Evolutionary conservation across 37 sponge, comb jelly and placozoan genomes (phyloP).

Genomic region (Axinella damicornis): DNA sequence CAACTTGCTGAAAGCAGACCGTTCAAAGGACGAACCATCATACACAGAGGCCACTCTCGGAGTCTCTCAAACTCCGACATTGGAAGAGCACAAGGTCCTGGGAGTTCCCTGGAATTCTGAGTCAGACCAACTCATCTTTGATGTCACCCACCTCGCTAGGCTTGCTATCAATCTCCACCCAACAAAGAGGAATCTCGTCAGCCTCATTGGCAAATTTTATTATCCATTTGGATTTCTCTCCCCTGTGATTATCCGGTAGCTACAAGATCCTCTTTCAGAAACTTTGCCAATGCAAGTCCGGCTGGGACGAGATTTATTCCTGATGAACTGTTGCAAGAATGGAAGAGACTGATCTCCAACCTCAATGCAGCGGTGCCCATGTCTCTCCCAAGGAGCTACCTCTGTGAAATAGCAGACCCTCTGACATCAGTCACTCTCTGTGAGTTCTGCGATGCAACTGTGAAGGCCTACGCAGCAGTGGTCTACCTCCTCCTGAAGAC

Average conservation of each 20-base stretch:
- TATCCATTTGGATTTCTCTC: conserved; percentile 27
- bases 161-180: background rate
- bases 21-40: background rate
- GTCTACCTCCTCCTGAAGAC: conserved; percentile 46
- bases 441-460: conserved; percentile 72
- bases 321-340: conserved; percentile 24
- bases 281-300: background rate
- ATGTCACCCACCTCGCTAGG: background rate
- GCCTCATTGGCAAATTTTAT: conserved; percentile 23
- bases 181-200: conserved; percentile 28
- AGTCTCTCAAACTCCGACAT: background rate
- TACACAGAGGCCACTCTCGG: conserved; percentile 23
- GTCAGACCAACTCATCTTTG: conserved; percentile 10
- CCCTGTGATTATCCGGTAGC: conserved; percentile 24
- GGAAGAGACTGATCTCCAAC: conserved; percentile 40
- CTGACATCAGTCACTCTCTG: conserved; percentile 29
- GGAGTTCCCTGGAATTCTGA: conserved; percentile 15
- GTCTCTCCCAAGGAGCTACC: conserved; percentile 44
- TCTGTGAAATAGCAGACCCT: background rate
- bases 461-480: conserved; percentile 58
- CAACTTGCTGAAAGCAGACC: background rate
- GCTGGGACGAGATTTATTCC: conserved; percentile 15
- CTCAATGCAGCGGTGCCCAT: conserved; percentile 18
- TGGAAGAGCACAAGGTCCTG: conserved; percentile 25
- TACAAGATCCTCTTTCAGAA: conserved; percentile 31